Conservation (phyloP, 2,797 vertebrate species). For the Sparus aurata region DNA sequence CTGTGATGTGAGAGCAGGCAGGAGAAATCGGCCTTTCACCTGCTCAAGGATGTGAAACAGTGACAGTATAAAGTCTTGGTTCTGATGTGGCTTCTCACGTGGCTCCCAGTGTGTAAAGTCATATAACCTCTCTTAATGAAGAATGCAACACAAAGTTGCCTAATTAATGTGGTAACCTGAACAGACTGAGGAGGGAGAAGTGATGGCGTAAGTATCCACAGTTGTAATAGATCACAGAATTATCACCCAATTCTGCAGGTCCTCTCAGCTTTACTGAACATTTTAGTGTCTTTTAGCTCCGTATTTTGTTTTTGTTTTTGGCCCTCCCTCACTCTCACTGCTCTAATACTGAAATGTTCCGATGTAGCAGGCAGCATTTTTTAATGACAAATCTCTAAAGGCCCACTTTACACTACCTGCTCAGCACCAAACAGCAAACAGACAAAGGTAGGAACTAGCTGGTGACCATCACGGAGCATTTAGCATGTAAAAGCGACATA, state of each 20-base stretch:
- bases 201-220: too few species aligned
- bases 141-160: background rate
- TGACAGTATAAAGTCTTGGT: conserved; percentile 5
- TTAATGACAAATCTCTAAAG: too few species aligned
- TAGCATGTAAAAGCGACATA: background rate
- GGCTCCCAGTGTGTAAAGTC: background rate
- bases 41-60: conserved; percentile 29
- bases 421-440: background rate
- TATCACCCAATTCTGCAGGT: background rate
- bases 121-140: background rate
- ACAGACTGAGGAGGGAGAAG: background rate
- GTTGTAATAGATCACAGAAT: background rate
- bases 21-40: conserved; percentile 19
- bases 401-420: background rate
- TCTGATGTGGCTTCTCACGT: background rate
- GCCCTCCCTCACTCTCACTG: background rate
- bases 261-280: background rate
- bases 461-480: background rate
- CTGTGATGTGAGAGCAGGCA: conserved; percentile 12
- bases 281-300: background rate
- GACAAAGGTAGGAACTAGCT: background rate
- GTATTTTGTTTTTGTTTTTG: background rate
- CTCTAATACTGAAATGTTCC: background rate
- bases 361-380: background rate
- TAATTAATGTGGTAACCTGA: background rate